A percentile compares a stretch with the other conserved stretches of the same genome.
phyloP scores from a whole-genome alignment of 2,113 vertebrate genomes.

The Cochlearius cochlearius region DNA sequence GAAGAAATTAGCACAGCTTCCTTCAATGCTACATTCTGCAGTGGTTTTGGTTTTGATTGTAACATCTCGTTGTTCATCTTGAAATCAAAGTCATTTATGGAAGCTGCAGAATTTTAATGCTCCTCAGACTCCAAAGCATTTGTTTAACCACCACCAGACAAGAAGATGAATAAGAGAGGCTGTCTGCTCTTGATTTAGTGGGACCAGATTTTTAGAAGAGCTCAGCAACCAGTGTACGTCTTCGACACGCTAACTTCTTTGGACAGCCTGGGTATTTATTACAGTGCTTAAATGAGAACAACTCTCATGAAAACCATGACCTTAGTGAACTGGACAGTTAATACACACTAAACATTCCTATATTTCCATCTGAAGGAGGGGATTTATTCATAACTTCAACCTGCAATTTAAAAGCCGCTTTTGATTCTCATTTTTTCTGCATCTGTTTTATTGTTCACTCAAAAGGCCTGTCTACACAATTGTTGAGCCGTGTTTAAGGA shows the following conservation, averaged over 20 bases:
- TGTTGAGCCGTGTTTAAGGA: background rate
- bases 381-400: background rate
- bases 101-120: conserved; percentile 61
- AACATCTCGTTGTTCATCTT: conserved; percentile 47
- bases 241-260: background rate
- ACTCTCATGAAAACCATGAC: background rate
- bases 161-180: conserved; percentile 37
- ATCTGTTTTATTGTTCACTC: background rate
- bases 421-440: background rate
- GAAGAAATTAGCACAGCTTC: conserved; percentile 52
- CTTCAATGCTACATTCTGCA: conserved; percentile 21
- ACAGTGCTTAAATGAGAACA: background rate
- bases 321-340: background rate
- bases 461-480: background rate
- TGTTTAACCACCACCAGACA: conserved; percentile 66
- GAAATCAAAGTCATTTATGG: conserved; percentile 63
- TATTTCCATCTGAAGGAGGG: background rate
- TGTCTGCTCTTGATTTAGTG: conserved; percentile 49
- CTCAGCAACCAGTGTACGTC: background rate
- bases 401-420: conserved; percentile 15
- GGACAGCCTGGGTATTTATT: background rate
- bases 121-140: conserved; percentile 60
- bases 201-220: conserved; percentile 49
- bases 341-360: background rate
- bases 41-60: conserved; percentile 55